Conservation (phyloP, 2,888 invertebrate genomes). For the Entomobrya proxima region DNA sequence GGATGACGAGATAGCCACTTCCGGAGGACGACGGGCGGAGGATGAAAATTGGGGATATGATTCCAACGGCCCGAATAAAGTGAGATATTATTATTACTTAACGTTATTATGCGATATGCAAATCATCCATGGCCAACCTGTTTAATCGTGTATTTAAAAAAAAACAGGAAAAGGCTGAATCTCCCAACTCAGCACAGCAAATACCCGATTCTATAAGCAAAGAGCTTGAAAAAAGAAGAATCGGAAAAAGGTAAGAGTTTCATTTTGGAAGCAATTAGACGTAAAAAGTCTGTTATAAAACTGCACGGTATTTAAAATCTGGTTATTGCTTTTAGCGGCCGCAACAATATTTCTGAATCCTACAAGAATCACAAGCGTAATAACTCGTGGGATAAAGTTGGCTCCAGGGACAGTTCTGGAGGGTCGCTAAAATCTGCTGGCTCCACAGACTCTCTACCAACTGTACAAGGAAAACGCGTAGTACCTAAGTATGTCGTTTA, state of each 20-base stretch:
- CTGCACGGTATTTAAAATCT: not conserved
- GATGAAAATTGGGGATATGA: constrained; percentile 79
- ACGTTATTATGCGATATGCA: no score
- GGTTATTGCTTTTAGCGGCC: constrained; percentile 64
- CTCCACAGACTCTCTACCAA: constrained; percentile 73
- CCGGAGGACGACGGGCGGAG: constrained; percentile 56
- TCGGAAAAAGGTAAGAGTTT: constrained; percentile 79
- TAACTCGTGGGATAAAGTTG: constrained; percentile 75
- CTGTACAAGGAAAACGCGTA: constrained; percentile 74
- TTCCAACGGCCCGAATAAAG: constrained; percentile 72
- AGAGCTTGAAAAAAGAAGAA: constrained; percentile 82
- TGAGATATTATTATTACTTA: no score
- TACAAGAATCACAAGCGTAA: constrained; percentile 73
- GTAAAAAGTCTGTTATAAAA: not conserved
- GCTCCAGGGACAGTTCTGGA: constrained; percentile 74
- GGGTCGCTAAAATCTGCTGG: constrained; percentile 74
- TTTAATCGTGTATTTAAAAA: not conserved
- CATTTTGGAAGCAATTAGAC: not conserved
- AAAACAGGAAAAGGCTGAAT: constrained; percentile 74
- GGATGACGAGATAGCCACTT: constrained; percentile 72
- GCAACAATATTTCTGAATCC: constrained; percentile 70
- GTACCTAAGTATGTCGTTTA: constrained; percentile 72
- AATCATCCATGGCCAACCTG: no score
- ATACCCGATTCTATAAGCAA: constrained; percentile 83
- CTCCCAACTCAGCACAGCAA: constrained; percentile 77